These are phyloP conservation scores for Sterrhoptilus dennistouni DNA, from an alignment of 2,113 vertebrate species.

Conservation along the genomic window DNA sequence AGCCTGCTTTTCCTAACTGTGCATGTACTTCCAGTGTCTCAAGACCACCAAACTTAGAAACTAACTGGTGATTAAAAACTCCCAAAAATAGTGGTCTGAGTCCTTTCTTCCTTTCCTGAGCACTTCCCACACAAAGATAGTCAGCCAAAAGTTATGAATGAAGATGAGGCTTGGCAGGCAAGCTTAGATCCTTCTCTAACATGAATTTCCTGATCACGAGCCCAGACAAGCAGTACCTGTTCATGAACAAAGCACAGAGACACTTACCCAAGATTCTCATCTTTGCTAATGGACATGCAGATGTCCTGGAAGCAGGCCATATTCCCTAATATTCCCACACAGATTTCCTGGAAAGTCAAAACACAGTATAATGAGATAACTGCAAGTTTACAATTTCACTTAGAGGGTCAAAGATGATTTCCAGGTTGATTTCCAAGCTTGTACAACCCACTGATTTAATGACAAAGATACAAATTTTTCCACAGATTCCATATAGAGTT, in stretches of 20 bases:
- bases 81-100: not conserved
- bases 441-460: not conserved
- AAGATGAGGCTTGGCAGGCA: not conserved
- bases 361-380: not conserved
- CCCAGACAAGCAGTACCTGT: not conserved
- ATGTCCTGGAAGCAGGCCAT: slow-evolving; percentile 94
- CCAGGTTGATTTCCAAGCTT: not conserved
- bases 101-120: not conserved
- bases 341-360: slow-evolving; percentile 87
- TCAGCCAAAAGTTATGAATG: not conserved
- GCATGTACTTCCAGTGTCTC: not conserved
- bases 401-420: not conserved
- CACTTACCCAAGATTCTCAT: slow-evolving; percentile 87
- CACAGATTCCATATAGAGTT: not conserved
- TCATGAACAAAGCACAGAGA: not conserved
- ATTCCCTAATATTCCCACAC: slow-evolving; percentile 95
- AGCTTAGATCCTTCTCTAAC: not conserved
- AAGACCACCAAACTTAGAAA: not conserved
- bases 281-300: slow-evolving; percentile 86
- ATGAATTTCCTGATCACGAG: not conserved
- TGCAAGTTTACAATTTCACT: not conserved
- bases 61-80: not conserved
- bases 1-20: not conserved
- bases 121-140: not conserved
- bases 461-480: not conserved